These are phyloP conservation scores for Dromiciops gliroides DNA, from an alignment of 2,113 vertebrate species.

Conservation along the genomic window DNA sequence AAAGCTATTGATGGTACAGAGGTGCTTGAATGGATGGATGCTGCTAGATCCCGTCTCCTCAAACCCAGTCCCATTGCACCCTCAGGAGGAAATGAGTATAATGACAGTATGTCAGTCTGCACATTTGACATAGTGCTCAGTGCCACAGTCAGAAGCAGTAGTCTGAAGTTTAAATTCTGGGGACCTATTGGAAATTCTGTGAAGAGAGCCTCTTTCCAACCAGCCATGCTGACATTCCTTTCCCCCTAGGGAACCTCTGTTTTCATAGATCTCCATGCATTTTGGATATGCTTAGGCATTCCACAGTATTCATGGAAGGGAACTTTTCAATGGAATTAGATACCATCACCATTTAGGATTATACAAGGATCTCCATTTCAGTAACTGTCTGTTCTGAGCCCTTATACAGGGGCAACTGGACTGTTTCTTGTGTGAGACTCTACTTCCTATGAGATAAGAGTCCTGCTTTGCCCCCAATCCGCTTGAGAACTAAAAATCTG, in stretches of 20 bases:
- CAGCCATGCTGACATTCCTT: neutral
- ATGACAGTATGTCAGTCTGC: neutral
- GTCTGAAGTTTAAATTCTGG: neutral
- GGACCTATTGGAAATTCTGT: neutral
- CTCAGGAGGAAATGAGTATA: neutral
- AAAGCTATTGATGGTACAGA: neutral
- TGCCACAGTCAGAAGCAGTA: neutral
- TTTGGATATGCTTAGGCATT: neutral
- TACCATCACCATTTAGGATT: neutral
- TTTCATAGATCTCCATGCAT: neutral
- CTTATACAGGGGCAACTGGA: neutral
- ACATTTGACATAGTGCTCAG: neutral
- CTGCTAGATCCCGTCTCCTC: neutral
- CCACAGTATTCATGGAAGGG: neutral
- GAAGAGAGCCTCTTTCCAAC: neutral
- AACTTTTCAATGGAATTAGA: neutral
- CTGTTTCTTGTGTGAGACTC: neutral
- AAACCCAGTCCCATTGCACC: neutral
- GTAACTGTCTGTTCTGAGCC: neutral
- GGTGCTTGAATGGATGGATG: neutral
- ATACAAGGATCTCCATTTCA: neutral
- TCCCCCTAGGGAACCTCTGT: neutral
- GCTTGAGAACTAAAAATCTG: neutral
- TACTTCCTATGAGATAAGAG: neutral
- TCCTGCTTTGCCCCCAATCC: neutral